Base-by-base conservation (phyloP, 2,888 invertebrate species). In the Psylliodes chrysocephalus region DNA sequence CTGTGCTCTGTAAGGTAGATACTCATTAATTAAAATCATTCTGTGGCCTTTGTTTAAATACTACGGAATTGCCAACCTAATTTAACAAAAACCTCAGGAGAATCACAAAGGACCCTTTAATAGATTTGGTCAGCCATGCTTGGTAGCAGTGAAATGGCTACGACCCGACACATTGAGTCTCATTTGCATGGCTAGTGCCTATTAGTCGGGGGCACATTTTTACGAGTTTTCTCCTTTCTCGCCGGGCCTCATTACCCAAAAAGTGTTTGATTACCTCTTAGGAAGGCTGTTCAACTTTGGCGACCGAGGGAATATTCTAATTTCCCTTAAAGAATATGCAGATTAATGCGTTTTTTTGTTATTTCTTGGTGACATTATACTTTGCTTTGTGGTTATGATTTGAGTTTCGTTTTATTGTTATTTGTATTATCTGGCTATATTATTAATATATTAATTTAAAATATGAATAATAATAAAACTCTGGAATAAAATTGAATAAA, bases 151-250 rank as follows among this genome's bases (percentile, higher is more conserved):
- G 53, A 57, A 65, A 68, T 51, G 64, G 64, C 47, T 55, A 38
- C 38, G 53, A 63, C 28, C 59, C 59, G 69, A 66, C 73, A 72
- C 71, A 73, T 71, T 70, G 18, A 66, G 70, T 69, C 69, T 71
- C 73, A 75, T 73, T 73, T 72, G 73, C 71, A 73, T 75, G 65
- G 71, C 69, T 72, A 73, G 71, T 70, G 68, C 72, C 75, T 73
- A 73, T 75, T 75, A 71, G 71, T 69, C 60, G 67, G 64, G 68
- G 70, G 67, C 66, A 67, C 51, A 64, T 66, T 67, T 69, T 69
- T 68, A 68, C 35, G 59, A 57, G 33, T 33, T 33, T 49, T 46
- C 46, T 8, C 46, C 46, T 19, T 25, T 42, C 28, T 38, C 64
- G 51, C 38, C 65, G 66, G 66, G 66, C 69, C 68, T 69, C 71